Conservation (phyloP, 2,888 invertebrate species). For the Cristatella mucedo region DNA sequence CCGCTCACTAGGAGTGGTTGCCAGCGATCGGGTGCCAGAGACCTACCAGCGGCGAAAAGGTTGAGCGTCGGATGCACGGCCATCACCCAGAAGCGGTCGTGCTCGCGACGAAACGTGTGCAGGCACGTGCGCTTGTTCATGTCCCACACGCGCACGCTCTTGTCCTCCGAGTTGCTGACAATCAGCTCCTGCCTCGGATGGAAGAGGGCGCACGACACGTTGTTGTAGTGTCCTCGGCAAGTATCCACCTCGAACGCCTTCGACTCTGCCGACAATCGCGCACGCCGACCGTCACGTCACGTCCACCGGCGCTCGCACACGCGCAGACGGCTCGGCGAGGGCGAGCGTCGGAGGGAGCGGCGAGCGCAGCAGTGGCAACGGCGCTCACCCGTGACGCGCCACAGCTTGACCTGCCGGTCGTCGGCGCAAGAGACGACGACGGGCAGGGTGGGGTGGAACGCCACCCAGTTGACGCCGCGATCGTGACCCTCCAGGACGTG, state of each 20-base stretch:
- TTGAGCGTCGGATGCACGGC: conserved; percentile 84
- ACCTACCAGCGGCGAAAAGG: conserved; percentile 85
- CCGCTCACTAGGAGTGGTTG: no score
- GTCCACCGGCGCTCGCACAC: no score
- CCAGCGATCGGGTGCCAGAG: no score
- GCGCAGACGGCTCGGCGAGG: no score
- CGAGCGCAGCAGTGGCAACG: no score
- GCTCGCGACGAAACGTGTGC: conserved; percentile 56
- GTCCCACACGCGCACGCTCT: conserved; percentile 95
- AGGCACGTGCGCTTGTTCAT: conserved; percentile 47
- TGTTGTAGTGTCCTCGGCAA: conserved; percentile 98
- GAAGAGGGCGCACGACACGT: conserved; percentile 90
- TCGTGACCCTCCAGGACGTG: conserved; percentile 44
- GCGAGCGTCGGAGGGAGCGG: no score
- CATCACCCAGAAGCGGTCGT: conserved; percentile 93
- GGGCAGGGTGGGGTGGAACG: conserved; percentile 84
- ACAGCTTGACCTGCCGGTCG: conserved; percentile 87
- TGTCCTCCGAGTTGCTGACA: conserved; percentile 91
- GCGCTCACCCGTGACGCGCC: conserved; percentile 87
- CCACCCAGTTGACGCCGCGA: conserved; percentile 95
- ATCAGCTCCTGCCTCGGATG: conserved; percentile 93
- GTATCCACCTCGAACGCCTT: conserved; percentile 98
- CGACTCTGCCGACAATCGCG: conserved; percentile 30
- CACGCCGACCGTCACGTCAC: no score
- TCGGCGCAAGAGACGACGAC: conserved; percentile 95